Evolutionary conservation across 35 echinoderm and acorn worm species (phyloP).

Genomic region (Lytechinus variegatus): DNA sequence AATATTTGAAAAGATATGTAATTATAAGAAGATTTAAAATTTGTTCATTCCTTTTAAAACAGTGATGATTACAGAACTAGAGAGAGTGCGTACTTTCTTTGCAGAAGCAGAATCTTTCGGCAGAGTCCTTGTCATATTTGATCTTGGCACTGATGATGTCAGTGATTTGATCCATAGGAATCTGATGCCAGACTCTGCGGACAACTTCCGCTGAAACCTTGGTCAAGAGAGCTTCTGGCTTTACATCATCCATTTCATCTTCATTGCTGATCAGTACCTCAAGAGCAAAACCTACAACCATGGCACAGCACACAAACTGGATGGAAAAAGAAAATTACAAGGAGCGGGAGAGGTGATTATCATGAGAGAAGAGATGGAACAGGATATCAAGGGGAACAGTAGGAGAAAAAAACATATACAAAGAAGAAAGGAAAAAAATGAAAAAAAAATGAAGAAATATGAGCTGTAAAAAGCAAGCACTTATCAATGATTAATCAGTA

Average conservation of each 20-base stretch:
- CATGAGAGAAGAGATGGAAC: too few species aligned
- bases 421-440: too few species aligned
- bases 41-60: too few species aligned
- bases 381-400: too few species aligned
- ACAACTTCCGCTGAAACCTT: neutral
- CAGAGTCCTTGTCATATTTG: neutral
- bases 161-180: neutral
- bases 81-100: neutral
- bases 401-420: too few species aligned
- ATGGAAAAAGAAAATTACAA: too few species aligned
- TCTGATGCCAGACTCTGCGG: neutral
- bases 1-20: too few species aligned
- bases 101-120: neutral
- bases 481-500: too few species aligned
- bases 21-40: too few species aligned
- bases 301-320: slow-evolving; percentile 8
- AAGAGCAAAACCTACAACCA: neutral
- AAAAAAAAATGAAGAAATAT: too few species aligned
- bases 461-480: too few species aligned
- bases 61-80: neutral
- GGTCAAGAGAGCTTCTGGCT: neutral
- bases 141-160: neutral
- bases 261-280: neutral
- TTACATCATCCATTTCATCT: neutral
- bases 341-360: too few species aligned